Base-by-base conservation (phyloP, 2,797 vertebrate species). In the Thaleichthys pacificus region DNA sequence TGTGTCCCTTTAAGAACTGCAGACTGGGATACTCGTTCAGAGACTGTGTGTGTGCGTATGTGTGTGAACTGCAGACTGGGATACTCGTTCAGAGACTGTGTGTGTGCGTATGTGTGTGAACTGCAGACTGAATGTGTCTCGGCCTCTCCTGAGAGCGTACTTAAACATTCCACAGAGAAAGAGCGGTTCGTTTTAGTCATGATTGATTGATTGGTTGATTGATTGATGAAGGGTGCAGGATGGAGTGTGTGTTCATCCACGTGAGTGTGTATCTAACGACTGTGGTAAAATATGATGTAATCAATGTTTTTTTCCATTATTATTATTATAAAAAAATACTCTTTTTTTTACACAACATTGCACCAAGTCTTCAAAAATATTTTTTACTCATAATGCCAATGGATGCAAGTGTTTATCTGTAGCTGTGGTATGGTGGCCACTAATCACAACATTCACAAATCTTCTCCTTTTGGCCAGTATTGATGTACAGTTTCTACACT, bases 301-400 rank as follows among this genome's bases (percentile, higher is more conserved):
- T 73, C 58, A 74, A 60, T 65, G 30, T 35, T 54, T 68, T 68
- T 72, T 9, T 74, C 60, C 70, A 77, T 72, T 74, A 79, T 68
- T 62, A 85, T 81, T 84, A 82, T 47, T 47, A 47, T 35, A 35
- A 6, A 35, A 80, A 73, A 80, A 74, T 75, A 76, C 79, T 79
- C 67, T 80, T 70, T 81, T 80, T 82, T 75, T 80, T 61, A 56
- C 57, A 47, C 66, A 32, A 4, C 57, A 21, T 24, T 60, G 57
- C 57, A 60, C 42, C 42, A 49, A 22, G 47, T 49, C 47, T 66
- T 47, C 17, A n/a, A 30, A 30, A 56, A 32, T 63, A 68, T 51
- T 66, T 35, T 56, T 71, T 69, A 87, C 82, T 87, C 86, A 83
- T 78, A 77, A 91, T 91, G 93, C 93, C 93, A 94, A 93, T 79